A percentile compares a stretch with the other conserved stretches of the same genome.
phyloP scores from a whole-genome alignment of 2,113 vertebrate species.

The Delphinus delphis region DNA sequence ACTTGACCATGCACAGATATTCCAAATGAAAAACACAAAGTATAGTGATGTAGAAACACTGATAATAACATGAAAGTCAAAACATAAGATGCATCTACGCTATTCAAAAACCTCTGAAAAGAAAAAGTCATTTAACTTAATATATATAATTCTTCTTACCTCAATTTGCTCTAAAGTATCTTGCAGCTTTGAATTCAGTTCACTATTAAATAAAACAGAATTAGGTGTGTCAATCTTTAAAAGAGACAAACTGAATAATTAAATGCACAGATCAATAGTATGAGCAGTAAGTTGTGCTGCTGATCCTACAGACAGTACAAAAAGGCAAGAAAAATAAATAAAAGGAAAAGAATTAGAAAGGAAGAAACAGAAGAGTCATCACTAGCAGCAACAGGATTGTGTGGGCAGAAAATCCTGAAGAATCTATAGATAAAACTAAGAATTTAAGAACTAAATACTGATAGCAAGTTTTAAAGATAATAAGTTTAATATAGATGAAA shows the following conservation, averaged over 20 bases:
- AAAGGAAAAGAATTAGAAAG: neutral
- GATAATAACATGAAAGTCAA: neutral
- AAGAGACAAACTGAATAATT: constrained; percentile 15
- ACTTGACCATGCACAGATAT: neutral
- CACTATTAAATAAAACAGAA: constrained; percentile 84
- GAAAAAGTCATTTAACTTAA: neutral
- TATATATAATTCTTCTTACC: constrained; percentile 83
- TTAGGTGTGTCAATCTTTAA: neutral
- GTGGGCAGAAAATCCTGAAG: neutral
- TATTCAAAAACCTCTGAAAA: neutral
- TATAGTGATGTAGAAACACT: neutral
- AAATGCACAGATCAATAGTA: neutral
- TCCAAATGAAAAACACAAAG: constrained; percentile 8
- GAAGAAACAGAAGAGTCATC: neutral
- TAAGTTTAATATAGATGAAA: neutral
- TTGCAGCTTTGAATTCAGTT: constrained; percentile 98
- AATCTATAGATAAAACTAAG: neutral
- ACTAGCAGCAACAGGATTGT: neutral
- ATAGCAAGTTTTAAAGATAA: neutral
- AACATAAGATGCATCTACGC: neutral
- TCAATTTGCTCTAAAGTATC: constrained; percentile 99
- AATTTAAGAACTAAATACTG: constrained; percentile 17
- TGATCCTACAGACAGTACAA: neutral
- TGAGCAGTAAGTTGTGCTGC: neutral
- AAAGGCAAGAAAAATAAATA: constrained; percentile 1